Evolutionary conservation across 1,140 invertebrate genomes (phyloP).

Genomic region (Drosophila ficusphila): DNA sequence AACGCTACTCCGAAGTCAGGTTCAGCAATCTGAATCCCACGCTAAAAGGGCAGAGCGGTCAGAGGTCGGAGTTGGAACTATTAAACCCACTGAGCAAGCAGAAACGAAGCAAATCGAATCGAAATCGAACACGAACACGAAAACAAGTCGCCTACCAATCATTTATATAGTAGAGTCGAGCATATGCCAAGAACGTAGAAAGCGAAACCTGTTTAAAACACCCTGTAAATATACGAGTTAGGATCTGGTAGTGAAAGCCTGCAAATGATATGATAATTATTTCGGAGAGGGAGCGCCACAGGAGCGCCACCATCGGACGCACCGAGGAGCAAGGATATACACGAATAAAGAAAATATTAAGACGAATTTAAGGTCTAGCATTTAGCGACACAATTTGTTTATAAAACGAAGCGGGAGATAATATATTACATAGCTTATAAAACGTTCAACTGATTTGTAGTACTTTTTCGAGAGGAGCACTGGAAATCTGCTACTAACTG

Average conservation of each 20-base stretch:
- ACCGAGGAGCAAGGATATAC: conserved; percentile 26
- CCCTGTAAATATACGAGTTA: conserved; percentile 66
- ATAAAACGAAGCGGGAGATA: conserved; percentile 66
- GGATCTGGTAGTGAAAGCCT: conserved; percentile 42
- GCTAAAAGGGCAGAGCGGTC: neutral
- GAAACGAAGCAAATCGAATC: conserved; percentile 36
- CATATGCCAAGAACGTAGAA: conserved; percentile 67
- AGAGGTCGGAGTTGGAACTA: conserved; percentile 52
- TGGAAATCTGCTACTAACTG: conserved; percentile 48
- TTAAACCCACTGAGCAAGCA: conserved; percentile 73
- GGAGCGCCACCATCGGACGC: too few relatives aligned
- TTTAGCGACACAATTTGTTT: conserved; percentile 78
- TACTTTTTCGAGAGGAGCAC: conserved; percentile 67
- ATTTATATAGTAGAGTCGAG: conserved; percentile 53
- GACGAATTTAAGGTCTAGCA: conserved; percentile 80
- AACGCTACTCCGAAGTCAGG: conserved; percentile 29
- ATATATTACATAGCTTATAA: conserved; percentile 59
- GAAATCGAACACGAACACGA: conserved; percentile 37
- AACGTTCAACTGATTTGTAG: conserved; percentile 80
- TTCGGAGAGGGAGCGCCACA: too few relatives aligned
- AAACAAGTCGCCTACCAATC: conserved; percentile 61
- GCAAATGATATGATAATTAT: conserved; percentile 57
- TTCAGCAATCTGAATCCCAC: conserved; percentile 15
- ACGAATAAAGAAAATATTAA: conserved; percentile 49
- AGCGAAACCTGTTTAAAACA: conserved; percentile 41